These are phyloP conservation scores for Nerophis lumbriciformis DNA, from an alignment of 2,113 vertebrate genomes.

Conservation along the genomic window DNA sequence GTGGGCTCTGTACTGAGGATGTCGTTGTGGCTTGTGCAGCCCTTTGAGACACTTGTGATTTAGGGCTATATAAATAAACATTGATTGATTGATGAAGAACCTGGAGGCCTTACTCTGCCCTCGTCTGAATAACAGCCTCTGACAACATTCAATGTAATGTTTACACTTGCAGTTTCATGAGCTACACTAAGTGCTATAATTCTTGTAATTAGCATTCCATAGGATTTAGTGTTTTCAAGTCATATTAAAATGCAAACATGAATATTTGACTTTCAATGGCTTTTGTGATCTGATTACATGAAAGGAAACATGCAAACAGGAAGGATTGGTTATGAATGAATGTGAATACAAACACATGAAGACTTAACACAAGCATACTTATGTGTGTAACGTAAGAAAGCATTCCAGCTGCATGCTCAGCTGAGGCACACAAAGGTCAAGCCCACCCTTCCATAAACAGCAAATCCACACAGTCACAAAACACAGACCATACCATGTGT, in stretches of 20 bases:
- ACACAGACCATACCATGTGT: constrained; percentile 37
- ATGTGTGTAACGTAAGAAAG: constrained; percentile 12
- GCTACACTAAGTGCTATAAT: constrained; percentile 40
- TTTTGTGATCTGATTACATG: too few species aligned
- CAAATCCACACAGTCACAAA: constrained; percentile 22
- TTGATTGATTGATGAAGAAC: too few species aligned
- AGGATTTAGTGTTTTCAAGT: too few species aligned
- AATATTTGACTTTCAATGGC: too few species aligned
- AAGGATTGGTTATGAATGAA: too few species aligned
- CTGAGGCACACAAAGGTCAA: constrained; percentile 37
- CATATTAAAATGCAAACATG: too few species aligned
- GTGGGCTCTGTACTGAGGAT: too few species aligned
- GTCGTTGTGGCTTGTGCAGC: too few species aligned
- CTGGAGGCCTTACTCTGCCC: constrained; percentile 42
- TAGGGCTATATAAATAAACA: too few species aligned
- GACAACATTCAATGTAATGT: constrained; percentile 32
- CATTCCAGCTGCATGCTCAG: constrained; percentile 12
- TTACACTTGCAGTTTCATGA: constrained; percentile 46
- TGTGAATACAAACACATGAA: too few species aligned
- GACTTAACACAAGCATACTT: not conserved
- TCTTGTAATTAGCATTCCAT: constrained; percentile 9
- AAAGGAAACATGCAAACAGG: too few species aligned
- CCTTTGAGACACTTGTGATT: too few species aligned
- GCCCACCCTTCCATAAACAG: constrained; percentile 24
- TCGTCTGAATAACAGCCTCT: constrained; percentile 8